Evolutionary conservation across 2,797 vertebrate species (phyloP).

Genomic region (Huso huso): DNA sequence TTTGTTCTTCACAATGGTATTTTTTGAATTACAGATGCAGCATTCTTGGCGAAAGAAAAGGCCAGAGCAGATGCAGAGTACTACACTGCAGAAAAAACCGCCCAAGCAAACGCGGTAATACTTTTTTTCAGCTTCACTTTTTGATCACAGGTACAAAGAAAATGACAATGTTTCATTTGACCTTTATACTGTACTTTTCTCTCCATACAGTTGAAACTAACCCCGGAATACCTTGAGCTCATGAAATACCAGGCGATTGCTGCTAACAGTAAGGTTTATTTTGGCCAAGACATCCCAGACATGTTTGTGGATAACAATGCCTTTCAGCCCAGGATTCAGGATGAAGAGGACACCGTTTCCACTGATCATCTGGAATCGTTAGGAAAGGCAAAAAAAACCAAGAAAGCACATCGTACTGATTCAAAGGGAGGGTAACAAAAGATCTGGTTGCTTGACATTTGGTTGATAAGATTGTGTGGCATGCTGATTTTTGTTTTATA

Average conservation of each 20-base stretch:
- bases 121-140: neutral
- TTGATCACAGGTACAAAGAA: neutral
- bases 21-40: conserved; percentile 62
- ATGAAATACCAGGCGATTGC: conserved; percentile 87
- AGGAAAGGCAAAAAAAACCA: conserved; percentile 39
- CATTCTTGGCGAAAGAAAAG: conserved; percentile 82
- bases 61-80: conserved; percentile 85
- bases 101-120: conserved; percentile 66
- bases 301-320: conserved; percentile 74
- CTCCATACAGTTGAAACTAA: conserved; percentile 76
- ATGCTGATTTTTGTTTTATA: conserved; percentile 25
- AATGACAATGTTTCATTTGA: too few species aligned
- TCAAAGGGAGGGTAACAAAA: neutral
- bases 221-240: conserved; percentile 86
- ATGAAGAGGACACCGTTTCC: conserved; percentile 35
- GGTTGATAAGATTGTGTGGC: conserved; percentile 22
- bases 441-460: too few species aligned
- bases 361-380: conserved; percentile 34
- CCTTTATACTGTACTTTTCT: neutral
- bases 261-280: conserved; percentile 93
- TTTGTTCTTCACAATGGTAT: too few species aligned
- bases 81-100: conserved; percentile 75
- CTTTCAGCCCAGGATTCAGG: conserved; percentile 40
- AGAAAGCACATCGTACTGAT: conserved; percentile 27
- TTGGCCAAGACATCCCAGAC: conserved; percentile 83